Conservation (phyloP, 2,888 invertebrate genomes). For the Drosophila multiciliata region DNA sequence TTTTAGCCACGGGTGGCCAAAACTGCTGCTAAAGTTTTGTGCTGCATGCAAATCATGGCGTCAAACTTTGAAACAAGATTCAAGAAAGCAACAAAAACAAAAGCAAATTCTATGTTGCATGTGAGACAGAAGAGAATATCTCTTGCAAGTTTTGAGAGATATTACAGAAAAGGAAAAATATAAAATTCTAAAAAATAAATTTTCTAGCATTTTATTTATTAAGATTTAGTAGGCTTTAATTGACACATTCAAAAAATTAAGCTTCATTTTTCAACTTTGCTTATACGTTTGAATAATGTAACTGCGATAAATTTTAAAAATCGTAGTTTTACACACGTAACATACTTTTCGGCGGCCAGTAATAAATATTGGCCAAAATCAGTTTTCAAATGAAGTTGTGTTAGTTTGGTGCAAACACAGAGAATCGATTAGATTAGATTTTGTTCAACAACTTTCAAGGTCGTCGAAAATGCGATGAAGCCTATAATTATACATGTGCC, state of each 20-base stretch:
- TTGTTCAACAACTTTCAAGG: constrained; percentile 27
- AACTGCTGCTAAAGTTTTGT: constrained; percentile 15
- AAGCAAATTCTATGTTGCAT: neutral
- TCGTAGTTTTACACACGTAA: neutral
- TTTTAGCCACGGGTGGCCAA: neutral
- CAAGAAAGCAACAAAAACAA: neutral
- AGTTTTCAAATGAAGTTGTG: neutral
- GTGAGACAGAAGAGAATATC: neutral
- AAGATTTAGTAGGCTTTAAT: neutral
- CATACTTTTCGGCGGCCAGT: constrained; percentile 7
- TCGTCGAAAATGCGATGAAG: neutral
- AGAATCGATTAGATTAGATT: constrained; percentile 35
- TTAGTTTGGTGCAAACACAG: constrained; percentile 5
- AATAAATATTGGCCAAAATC: neutral
- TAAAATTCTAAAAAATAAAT: neutral
- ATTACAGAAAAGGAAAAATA: neutral
- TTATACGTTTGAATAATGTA: neutral
- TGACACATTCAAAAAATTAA: neutral
- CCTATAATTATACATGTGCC: constrained; percentile 32
- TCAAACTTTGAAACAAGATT: neutral
- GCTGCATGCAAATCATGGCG: neutral
- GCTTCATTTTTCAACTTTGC: neutral
- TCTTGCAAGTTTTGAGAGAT: no score
- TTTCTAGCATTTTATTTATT: neutral
- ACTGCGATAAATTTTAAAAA: neutral